Evolutionary conservation across 2,797 vertebrate genomes (phyloP).

Genomic region (Amazonetta brasiliensis): DNA sequence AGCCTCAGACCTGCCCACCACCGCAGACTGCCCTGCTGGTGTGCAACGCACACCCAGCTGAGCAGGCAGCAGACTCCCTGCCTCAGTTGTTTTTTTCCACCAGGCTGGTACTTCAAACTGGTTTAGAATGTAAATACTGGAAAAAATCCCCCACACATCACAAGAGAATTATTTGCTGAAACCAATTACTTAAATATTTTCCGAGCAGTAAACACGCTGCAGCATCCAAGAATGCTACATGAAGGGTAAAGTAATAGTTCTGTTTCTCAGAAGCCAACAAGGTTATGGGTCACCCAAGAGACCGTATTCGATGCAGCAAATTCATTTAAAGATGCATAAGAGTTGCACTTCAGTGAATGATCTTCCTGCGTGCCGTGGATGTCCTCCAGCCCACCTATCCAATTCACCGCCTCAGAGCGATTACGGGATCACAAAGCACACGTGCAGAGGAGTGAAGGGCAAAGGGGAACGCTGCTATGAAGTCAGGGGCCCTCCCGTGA

Average conservation of each 20-base stretch:
- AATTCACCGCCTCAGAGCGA: not conserved
- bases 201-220: not conserved
- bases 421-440: not conserved
- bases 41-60: not conserved
- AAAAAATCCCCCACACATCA: not conserved
- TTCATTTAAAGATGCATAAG: not conserved
- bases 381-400: not conserved
- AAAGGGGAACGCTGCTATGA: not conserved
- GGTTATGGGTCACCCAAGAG: not conserved
- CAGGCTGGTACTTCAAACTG: not conserved
- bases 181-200: slow-evolving; percentile 21
- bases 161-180: not conserved
- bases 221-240: not conserved
- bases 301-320: not conserved
- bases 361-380: not conserved
- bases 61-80: not conserved
- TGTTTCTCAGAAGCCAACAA: not conserved
- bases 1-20: not conserved
- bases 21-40: not conserved
- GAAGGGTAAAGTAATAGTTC: not conserved
- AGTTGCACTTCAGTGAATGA: not conserved
- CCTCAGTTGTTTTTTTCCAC: not conserved
- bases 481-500: not conserved
- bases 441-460: not conserved
- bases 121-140: not conserved